A percentile compares a stretch with the other conserved stretches of the same genome.
Conservation (phyloP, 2,113 vertebrate genomes). For the Myocastor coypus region DNA sequence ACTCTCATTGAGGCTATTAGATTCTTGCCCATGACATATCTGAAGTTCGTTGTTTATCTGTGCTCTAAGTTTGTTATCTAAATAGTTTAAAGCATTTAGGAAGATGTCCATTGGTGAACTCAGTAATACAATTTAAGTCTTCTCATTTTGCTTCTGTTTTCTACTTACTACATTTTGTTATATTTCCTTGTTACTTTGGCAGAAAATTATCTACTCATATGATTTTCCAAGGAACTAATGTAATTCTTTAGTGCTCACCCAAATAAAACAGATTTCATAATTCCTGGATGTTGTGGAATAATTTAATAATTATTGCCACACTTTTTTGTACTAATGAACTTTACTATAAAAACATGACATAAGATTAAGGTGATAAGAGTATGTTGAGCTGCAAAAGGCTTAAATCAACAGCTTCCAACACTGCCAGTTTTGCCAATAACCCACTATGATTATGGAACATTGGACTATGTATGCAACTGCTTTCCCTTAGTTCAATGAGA, state of each 20-base stretch:
- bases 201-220: not conserved
- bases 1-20: not conserved
- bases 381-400: too few relatives aligned
- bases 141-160: not conserved
- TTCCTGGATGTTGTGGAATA: not conserved
- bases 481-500: too few relatives aligned
- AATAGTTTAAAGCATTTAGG: not conserved
- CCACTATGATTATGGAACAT: too few relatives aligned
- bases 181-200: not conserved
- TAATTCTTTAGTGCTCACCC: not conserved
- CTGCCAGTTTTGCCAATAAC: too few relatives aligned
- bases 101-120: too few relatives aligned
- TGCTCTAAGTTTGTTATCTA: not conserved
- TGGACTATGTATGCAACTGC: too few relatives aligned
- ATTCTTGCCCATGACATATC: not conserved
- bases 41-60: not conserved
- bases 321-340: not conserved
- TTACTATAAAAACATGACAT: not conserved
- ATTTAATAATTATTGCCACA: not conserved
- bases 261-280: not conserved
- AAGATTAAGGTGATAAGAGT: not conserved
- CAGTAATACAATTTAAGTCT: not conserved
- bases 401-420: too few relatives aligned
- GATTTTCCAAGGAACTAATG: not conserved
- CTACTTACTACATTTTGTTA: not conserved